These are phyloP conservation scores for Hybos culiciformis DNA, from an alignment of 2,888 invertebrate species.

Conservation along the genomic window DNA sequence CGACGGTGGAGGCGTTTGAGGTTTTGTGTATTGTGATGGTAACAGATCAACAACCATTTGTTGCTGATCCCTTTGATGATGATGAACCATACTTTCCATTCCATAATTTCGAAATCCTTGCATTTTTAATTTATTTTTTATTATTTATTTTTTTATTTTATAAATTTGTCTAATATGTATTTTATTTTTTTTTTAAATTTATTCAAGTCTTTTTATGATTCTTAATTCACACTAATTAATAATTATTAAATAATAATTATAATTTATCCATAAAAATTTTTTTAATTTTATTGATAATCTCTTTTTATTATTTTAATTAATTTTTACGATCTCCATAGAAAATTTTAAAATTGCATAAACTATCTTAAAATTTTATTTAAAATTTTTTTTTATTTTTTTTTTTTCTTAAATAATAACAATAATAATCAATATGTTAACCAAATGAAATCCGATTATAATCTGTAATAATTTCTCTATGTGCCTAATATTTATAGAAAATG, in stretches of 20 bases:
- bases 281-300: no score
- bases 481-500: no score
- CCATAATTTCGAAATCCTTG: slow-evolving; percentile 36
- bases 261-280: no score
- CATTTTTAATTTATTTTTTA: slow-evolving; percentile 22
- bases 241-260: neutral
- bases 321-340: no score
- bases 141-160: slow-evolving; percentile 3
- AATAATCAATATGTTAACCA: no score
- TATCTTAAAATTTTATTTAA: no score
- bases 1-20: slow-evolving; percentile 39
- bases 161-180: neutral
- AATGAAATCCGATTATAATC: no score
- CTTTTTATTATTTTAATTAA: no score
- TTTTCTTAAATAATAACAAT: no score
- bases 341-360: no score
- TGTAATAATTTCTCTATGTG: no score
- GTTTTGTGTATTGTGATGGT: slow-evolving; percentile 40
- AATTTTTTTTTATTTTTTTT: no score
- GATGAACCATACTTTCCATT: slow-evolving; percentile 24
- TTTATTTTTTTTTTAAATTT: neutral
- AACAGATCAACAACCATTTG: slow-evolving; percentile 46
- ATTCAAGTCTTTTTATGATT: neutral
- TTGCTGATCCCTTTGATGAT: slow-evolving; percentile 28
- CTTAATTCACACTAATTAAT: neutral